phyloP scores from a whole-genome alignment of 1,140 invertebrate species.

The Sycophila sp. region DNA sequence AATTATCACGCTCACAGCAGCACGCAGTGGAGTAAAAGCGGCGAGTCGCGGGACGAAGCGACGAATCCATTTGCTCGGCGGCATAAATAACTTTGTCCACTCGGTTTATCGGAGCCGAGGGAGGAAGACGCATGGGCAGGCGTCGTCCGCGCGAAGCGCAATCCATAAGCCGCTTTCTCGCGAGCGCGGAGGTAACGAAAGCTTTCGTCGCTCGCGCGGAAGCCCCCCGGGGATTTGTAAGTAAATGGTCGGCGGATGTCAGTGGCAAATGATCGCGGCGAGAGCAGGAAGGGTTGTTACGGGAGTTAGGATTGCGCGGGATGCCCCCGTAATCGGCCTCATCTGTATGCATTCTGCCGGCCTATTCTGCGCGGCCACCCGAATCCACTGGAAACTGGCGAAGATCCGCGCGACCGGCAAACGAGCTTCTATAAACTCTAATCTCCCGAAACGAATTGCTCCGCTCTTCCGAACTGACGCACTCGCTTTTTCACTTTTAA shows the following conservation, averaged over 20 bases:
- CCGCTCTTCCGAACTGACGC: background rate
- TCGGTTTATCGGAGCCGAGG: background rate
- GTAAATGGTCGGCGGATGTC: slow-evolving; percentile 40
- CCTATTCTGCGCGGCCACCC: background rate
- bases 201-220: background rate
- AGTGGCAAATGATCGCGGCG: slow-evolving; percentile 44
- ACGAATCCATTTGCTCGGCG: too few relatives aligned
- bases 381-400: slow-evolving; percentile 36
- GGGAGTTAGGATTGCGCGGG: slow-evolving; percentile 35
- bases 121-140: background rate
- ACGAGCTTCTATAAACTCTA: slow-evolving; percentile 34
- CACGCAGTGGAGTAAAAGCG: too few relatives aligned
- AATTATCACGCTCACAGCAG: too few relatives aligned
- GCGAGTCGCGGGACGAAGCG: too few relatives aligned
- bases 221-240: slow-evolving; percentile 32
- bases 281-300: slow-evolving; percentile 29
- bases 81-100: background rate
- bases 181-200: background rate
- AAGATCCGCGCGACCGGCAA: slow-evolving; percentile 6
- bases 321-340: slow-evolving; percentile 44
- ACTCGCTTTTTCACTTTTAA: slow-evolving; percentile 10
- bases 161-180: background rate
- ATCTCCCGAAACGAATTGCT: slow-evolving; percentile 10
- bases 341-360: slow-evolving; percentile 48
- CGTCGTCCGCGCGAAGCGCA: background rate